phyloP scores from a whole-genome alignment of 2,797 vertebrate species.

The Brotula barbata region DNA sequence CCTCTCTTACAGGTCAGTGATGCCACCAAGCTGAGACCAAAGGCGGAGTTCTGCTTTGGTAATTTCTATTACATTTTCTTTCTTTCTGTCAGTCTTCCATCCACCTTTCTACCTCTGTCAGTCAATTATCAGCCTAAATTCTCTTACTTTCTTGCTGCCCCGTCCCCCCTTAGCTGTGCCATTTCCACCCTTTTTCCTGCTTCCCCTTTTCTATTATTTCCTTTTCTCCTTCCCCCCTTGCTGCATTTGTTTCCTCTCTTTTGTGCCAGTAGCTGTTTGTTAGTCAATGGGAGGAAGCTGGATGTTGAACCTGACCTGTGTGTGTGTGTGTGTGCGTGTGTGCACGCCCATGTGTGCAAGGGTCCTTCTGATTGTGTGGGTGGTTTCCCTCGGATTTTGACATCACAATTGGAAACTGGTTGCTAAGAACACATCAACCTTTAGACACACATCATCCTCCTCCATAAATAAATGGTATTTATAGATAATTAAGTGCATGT shows the following conservation, averaged over 20 bases:
- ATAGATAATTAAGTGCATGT: slow-evolving; percentile 40
- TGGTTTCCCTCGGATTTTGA: slow-evolving; percentile 31
- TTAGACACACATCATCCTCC: slow-evolving; percentile 11
- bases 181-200: no score
- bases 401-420: neutral
- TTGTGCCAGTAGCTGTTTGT: slow-evolving; percentile 60
- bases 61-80: neutral
- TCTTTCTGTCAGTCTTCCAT: neutral
- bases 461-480: slow-evolving; percentile 49
- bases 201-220: slow-evolving; percentile 36
- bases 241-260: slow-evolving; percentile 59
- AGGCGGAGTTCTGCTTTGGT: neutral
- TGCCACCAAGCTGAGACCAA: neutral
- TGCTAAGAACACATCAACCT: slow-evolving; percentile 1
- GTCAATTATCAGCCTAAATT: no score
- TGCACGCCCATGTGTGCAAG: no score
- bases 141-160: neutral
- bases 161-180: neutral
- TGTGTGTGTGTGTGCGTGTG: slow-evolving; percentile 31
- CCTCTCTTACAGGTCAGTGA: neutral
- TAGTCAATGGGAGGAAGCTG: slow-evolving; percentile 66
- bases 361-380: slow-evolving; percentile 3
- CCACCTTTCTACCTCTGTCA: neutral
- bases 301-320: slow-evolving; percentile 41
- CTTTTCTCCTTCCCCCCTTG: neutral